Base-by-base conservation (phyloP, 2,113 vertebrate genomes). In the Aramus guarauna region DNA sequence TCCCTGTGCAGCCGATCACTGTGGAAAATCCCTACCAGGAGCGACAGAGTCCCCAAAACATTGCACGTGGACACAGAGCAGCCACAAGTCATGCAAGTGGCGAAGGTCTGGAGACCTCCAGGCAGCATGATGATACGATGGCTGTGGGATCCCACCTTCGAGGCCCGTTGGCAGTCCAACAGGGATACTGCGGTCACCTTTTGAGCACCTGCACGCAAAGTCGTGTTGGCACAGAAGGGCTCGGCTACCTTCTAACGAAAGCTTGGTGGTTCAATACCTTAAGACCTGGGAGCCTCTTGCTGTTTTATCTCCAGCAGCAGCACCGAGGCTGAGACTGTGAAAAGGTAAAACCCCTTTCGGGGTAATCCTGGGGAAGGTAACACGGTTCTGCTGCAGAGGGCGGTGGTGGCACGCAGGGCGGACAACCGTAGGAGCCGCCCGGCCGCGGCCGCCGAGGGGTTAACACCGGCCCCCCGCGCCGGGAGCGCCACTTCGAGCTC, bases 191-290 rank as follows among this genome's bases (percentile, higher is more conserved):
- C 0, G 2, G 22, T 20, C 1, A 0, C 66, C 30, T 34, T 39
- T 50, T 1, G 1, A 48, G 9, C 21, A 5, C 24, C 0, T 2
- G 4, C 3, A 20, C 0, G 1, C 20, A 3, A 26, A 22, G 29
- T 0, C 2, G 2, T 0, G 2, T 3, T 3, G 21, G 45, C 43
- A 14, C 8, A 2, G 30, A 50, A 50, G 21, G 11, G 37, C 60
- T 67, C 14, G 2, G 48, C 41, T 9, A 41, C 78, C 16, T 41
- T 21, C 24, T 32, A 34, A 9, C 4, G 0, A 22, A 29, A 34
- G 10, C 45, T 48, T 9, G 11, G 6, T 18, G 50, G 39, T 9
- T 62, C 41, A 10, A 29, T 71, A 53, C 6, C 29, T 62, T 22
- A 36, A 26, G 27, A 66, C 29, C 36, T 20, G 34, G 18, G 72